Conservation (phyloP, 2,888 invertebrate genomes). For the Masnerella sp. region DNA sequence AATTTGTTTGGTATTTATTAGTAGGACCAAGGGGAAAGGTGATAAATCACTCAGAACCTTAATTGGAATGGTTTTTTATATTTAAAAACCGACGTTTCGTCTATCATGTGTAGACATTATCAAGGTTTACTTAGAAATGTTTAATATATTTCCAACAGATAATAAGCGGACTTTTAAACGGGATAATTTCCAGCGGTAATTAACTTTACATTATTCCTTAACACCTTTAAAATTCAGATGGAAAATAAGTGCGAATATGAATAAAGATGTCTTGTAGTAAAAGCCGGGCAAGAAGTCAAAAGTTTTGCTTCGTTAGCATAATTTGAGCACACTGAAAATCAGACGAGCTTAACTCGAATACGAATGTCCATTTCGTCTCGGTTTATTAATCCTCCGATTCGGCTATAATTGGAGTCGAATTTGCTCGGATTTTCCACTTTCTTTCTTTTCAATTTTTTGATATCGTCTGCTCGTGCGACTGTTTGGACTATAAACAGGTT, state of each 20-base stretch:
- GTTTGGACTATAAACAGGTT: constrained; percentile 18
- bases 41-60: no score
- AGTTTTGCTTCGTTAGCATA: constrained; percentile 73
- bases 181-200: constrained; percentile 5
- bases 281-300: constrained; percentile 59
- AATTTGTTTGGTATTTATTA: no score
- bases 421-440: constrained; percentile 1
- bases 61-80: no score
- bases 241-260: constrained; percentile 33
- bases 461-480: constrained; percentile 5
- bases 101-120: no score
- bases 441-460: constrained; percentile 16
- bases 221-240: constrained; percentile 14
- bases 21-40: no score
- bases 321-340: constrained; percentile 68
- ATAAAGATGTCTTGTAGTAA: constrained; percentile 41
- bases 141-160: no score
- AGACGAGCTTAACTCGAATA: constrained; percentile 33
- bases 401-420: constrained; percentile 39
- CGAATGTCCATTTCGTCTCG: constrained; percentile 5
- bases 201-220: constrained; percentile 7
- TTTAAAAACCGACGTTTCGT: no score
- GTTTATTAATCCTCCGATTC: constrained; percentile 9
- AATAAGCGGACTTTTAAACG: no score
- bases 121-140: no score